Evolutionary conservation across 1,140 invertebrate genomes (phyloP).

Genomic region (Drosophila saltans): DNA sequence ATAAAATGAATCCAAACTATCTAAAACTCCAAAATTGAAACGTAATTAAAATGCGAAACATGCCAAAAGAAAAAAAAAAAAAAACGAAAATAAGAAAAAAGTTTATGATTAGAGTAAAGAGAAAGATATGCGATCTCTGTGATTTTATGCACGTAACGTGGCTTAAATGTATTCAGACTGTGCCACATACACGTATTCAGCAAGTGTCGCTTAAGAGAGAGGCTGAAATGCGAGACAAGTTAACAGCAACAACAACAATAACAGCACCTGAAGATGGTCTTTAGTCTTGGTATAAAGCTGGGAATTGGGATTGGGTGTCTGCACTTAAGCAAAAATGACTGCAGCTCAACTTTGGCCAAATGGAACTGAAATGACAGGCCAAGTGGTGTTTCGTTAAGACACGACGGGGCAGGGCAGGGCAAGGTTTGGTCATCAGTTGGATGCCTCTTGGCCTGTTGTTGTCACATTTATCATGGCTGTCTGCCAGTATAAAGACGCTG

Average conservation of each 20-base stretch:
- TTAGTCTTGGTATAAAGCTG: conserved; percentile 7
- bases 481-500: conserved; percentile 21
- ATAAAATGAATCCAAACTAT: background rate
- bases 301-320: conserved; percentile 37
- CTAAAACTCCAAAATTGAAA: conserved; percentile 26
- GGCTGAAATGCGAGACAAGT: conserved; percentile 50
- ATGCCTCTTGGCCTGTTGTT: conserved; percentile 64
- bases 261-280: conserved; percentile 29
- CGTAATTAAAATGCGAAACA: conserved; percentile 65
- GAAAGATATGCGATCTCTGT: conserved; percentile 48
- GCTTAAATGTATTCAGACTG: conserved; percentile 49
- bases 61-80: conserved; percentile 12
- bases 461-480: conserved; percentile 76
- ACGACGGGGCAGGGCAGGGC: background rate
- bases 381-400: background rate
- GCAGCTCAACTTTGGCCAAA: conserved; percentile 76
- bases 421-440: conserved; percentile 32
- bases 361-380: conserved; percentile 69
- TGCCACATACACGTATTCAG: conserved; percentile 43
- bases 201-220: conserved; percentile 36
- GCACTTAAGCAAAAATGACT: conserved; percentile 72
- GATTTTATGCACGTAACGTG: conserved; percentile 67
- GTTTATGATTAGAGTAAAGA: conserved; percentile 62
- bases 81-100: background rate
- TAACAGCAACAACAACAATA: background rate